Base-by-base conservation (phyloP, 2,113 vertebrate genomes). In the Asarcornis scutulata region DNA sequence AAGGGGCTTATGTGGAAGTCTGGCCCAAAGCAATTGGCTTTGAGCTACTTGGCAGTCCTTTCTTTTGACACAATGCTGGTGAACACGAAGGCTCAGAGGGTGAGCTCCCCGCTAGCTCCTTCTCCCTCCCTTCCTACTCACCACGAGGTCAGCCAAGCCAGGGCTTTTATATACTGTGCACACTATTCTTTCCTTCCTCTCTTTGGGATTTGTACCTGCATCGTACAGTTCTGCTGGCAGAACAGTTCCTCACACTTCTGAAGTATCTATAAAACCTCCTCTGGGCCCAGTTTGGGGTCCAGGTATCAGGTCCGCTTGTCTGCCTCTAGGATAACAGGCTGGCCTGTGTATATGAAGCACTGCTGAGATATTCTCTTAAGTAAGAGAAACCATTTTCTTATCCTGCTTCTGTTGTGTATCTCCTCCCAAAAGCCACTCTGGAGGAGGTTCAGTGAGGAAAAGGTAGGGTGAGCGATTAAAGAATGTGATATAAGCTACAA, bases 381-480 rank as follows among this genome's bases (percentile, higher is more conserved):
- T 96, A 76, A 94, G 77, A 89, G 53, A 92, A 95, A 84, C 31
- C 13, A 0, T 95, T 92, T 92, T 90, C 80, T 92, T 94, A 72
- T 72, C 83, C 88, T 84, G 42, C 88, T 90, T 92, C 92, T 93
- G 77, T 96, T 96, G 67, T 91, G 14, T 84, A 62, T 92, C 92
- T 97, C 95, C 95, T 96, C 84, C 36, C 81, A 89, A 95, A 94
- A 93, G 59, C 53, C 88, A 71, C 88, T 84, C 92, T 86, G 78
- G 93, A 96, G 96, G 96, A 93, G 92, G 69, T 40, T 91, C 86
- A 16, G 81, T 96, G 91, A 95, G 91, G 69, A 94, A 92, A 76
- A 95, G 95, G 91, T 94, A 96, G 95, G 96, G 88, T 94, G 72
- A 96, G 52, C 64, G 76, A 93, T 92, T 92, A 91, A 79, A 95